A percentile compares a stretch with the other conserved stretches of the same genome.
These are phyloP conservation scores for Myotis daubentonii DNA, from an alignment of 2,797 vertebrate genomes.

Conservation along the genomic window DNA sequence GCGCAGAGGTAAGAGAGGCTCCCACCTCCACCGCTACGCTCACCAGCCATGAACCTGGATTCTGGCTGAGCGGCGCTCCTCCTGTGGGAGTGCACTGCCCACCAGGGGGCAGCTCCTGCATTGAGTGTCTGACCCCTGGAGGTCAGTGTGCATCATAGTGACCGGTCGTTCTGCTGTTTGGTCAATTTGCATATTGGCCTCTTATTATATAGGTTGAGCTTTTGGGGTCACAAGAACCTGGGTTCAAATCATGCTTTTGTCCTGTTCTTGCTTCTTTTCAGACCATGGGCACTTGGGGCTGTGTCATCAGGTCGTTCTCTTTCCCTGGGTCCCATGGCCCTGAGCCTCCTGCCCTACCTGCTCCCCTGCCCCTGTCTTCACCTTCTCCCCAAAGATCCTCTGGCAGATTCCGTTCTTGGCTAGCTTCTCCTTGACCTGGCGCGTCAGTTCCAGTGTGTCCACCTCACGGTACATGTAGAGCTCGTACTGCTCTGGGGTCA, in stretches of 20 bases:
- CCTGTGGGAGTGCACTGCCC: too few species aligned
- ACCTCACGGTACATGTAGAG: conserved; percentile 99
- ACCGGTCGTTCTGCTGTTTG: too few species aligned
- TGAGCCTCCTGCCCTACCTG: not conserved
- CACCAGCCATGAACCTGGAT: too few species aligned
- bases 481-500: conserved; percentile 98
- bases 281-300: not conserved
- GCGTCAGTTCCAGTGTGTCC: conserved; percentile 96
- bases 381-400: conserved; percentile 99
- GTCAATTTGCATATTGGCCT: too few species aligned
- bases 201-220: not conserved
- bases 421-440: conserved; percentile 99
- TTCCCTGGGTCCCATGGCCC: not conserved
- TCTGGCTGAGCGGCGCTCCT: too few species aligned
- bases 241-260: not conserved
- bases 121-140: too few species aligned
- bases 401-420: conserved; percentile 99
- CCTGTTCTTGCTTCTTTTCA: not conserved
- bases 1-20: too few species aligned
- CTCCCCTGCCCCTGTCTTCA: conserved; percentile 70
- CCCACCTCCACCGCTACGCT: too few species aligned
- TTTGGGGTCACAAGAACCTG: not conserved
- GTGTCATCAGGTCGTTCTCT: not conserved
- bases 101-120: too few species aligned
- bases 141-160: too few species aligned